phyloP scores from a whole-genome alignment of 30 jellyfish, hydroid and myxozoan genomes.

The Hydractinia echinata region DNA sequence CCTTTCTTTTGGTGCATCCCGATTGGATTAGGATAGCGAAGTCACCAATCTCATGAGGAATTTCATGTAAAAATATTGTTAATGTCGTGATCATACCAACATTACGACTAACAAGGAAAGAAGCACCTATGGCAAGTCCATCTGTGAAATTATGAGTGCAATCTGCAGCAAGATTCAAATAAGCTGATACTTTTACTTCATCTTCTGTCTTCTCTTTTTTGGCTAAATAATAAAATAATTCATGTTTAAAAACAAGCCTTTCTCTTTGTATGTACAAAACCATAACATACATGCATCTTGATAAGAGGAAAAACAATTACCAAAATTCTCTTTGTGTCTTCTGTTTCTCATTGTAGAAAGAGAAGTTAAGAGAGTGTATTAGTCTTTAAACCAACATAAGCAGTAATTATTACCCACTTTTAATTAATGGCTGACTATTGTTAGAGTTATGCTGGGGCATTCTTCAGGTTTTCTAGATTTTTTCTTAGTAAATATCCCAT shows the following conservation, averaged over 20 bases:
- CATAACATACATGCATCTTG: too few relatives aligned
- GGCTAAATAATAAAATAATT: conserved; percentile 22
- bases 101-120: conserved; percentile 78
- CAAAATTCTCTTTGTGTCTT: too few relatives aligned
- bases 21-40: conserved; percentile 94
- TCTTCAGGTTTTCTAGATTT: too few relatives aligned
- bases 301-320: too few relatives aligned
- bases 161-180: conserved; percentile 96
- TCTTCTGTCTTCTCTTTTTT: neutral
- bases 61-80: conserved; percentile 90
- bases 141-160: conserved; percentile 93
- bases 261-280: too few relatives aligned
- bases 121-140: conserved; percentile 98
- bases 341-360: too few relatives aligned
- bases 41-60: conserved; percentile 99
- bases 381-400: too few relatives aligned
- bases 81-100: conserved; percentile 91
- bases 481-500: too few relatives aligned
- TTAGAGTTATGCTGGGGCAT: too few relatives aligned
- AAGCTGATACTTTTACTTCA: conserved; percentile 82
- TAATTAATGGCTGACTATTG: too few relatives aligned
- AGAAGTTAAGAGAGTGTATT: too few relatives aligned
- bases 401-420: too few relatives aligned
- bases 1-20: conserved; percentile 16
- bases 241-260: neutral